Base-by-base conservation (phyloP, 2,888 invertebrate species). In the Tipula lateralis region DNA sequence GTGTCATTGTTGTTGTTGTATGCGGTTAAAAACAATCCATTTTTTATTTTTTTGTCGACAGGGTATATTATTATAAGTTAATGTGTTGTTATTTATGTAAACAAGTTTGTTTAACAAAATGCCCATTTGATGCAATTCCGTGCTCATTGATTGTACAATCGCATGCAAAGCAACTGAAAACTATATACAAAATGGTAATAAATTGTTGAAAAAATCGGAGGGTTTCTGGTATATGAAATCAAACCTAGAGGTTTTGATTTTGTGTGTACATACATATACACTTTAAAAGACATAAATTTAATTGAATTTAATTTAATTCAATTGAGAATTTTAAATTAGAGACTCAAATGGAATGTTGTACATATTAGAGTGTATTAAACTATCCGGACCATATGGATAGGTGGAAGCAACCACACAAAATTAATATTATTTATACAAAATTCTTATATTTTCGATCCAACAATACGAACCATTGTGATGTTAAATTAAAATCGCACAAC, bases 81-180 rank as follows among this genome's bases (percentile, higher is more conserved):
- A 44, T 44, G 24, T 66, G 66, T 66, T 66, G 66, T 66, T 66
- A 24, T 66, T 66, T 66, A 24, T 66, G 66, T 66, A 66, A 66
- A 66, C 66, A 66, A 66, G 66, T 66, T 24, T 66, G 66, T 66
- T 66, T 9, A 66, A 66, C 66, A 66, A 66, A 66, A 66, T 66
- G 66, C 24, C 19, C 50, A 50, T 50, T 66, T 7, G 66, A 66
- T 66, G 66, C 66, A 66, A 66, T 66, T 66, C 24, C 66, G 66
- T 66, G 66, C 66, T 24, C 66, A 24, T 24, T 66, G 66, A 66
- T 66, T 66, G 12, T 66, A 66, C 24, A 66, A 66, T 66, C 66
- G 66, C 66, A 66, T 66, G 66, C 66, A 66, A 66, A 66, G 24
- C 9, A 66, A 66, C 13, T n/a, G n/a, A 44, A n/a, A 6, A 16